Base-by-base conservation (phyloP, 2,888 invertebrate genomes). In the Dryocosmus kuriphilus region DNA sequence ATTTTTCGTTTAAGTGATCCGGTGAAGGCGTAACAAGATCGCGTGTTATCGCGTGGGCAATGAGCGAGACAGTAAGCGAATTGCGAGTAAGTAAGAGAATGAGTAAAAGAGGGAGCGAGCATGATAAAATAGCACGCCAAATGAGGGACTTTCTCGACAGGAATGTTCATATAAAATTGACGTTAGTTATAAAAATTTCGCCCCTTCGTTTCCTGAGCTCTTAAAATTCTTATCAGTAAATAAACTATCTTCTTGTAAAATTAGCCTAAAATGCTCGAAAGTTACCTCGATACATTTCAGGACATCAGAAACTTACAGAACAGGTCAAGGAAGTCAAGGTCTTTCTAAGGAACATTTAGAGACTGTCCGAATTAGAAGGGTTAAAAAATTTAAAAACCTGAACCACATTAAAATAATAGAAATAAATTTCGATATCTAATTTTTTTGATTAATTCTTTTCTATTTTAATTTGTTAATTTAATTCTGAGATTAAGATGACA, bases 131-230 rank as follows among this genome's bases (percentile, higher is more conserved):
- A 81, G 83, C 82, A 80, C 76, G 83, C 79, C 74, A 77, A 82
- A 81, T 80, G 80, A 79, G 81, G 83, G 82, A 88, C 89, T 89
- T 89, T 89, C 89, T 86, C 87, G 83, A 76, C 79, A 85, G 84
- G 89, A 89, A 89, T 89, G 87, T 82, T 77, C 76, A 19, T 27
- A 11, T n/a, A 71, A 78, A 74, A 55, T 77, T 41, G 55, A 24
- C 7, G 4, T n/a, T 62, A 16, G 11, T 24, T 61, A 27, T 27
- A 41, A 24, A 61, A 57, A 14, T n/a, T 57, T 24, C 16, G 60
- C 1, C 57, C 14, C 22, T 57, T 11, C 24, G 7, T 24, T 27
- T 16, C 11, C 6, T 60, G 0, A 60, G 9, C 9, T 16, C 6
- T 14, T 55, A 11, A 55, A 22, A 55, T 9, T 55, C 22, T 7